These are phyloP conservation scores for Chloroceryle inda DNA, from an alignment of 2,797 vertebrate genomes.

Conservation along the genomic window DNA sequence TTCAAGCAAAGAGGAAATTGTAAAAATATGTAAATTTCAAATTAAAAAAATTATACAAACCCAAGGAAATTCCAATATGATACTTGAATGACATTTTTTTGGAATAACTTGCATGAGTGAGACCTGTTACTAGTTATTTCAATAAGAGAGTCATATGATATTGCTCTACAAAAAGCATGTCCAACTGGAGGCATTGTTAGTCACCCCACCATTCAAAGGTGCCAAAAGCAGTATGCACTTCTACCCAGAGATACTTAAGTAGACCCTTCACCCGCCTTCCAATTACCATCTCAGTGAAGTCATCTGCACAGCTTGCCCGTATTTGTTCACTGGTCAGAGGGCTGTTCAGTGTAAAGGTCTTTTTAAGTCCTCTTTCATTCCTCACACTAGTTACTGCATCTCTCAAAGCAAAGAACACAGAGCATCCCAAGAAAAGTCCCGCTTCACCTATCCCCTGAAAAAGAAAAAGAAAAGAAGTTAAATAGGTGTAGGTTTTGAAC, in stretches of 20 bases:
- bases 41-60: background rate
- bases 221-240: background rate
- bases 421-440: constrained; percentile 86
- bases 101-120: background rate
- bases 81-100: background rate
- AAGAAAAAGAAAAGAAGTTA: background rate
- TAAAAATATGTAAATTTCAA: background rate
- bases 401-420: constrained; percentile 90
- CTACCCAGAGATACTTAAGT: background rate
- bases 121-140: background rate
- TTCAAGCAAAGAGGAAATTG: background rate
- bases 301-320: constrained; percentile 84
- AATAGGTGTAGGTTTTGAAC: background rate
- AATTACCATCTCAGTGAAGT: constrained; percentile 88
- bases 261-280: background rate
- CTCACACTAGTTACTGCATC: constrained; percentile 84
- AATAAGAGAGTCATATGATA: background rate
- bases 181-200: background rate
- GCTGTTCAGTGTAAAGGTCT: constrained; percentile 83
- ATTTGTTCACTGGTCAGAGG: constrained; percentile 87
- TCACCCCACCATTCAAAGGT: background rate
- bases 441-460: constrained; percentile 90
- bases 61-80: background rate
- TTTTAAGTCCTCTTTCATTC: constrained; percentile 78
- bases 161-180: background rate